Base-by-base conservation (phyloP, 53 echinoderm and acorn worm genomes). In the Holothuria leucospilota region DNA sequence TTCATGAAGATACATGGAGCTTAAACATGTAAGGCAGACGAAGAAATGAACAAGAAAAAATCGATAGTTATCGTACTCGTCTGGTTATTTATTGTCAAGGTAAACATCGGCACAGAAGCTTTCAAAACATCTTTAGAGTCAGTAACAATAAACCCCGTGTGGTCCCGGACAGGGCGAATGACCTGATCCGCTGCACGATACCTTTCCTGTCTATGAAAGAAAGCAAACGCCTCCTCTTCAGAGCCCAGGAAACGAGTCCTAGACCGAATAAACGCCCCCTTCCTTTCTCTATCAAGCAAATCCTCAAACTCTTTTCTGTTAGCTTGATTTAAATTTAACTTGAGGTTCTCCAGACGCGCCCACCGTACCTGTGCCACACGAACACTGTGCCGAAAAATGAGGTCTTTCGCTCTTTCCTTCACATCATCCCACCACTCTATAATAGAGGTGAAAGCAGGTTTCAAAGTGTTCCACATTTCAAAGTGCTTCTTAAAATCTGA, bases 341-440 rank as follows among this genome's bases (percentile, higher is more conserved):
- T 5, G 6, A 46, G 34, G 3, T 34, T 3, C 34, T 34, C 34
- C 1, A 34, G 3, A 34, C 34, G 34, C 1, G 46, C 74, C 14
- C 74, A 51, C 11, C 74, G 46, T 20, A 13, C 39, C 13, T 23
- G 13, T 5, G 74, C 74, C n/a, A 46, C 23, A 40, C 74, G 74
- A 39, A 74, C 49, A 38, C 74, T 40, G 40, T 74, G 75, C 16
- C 42, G 18, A n/a, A 74, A 15, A 18, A 74, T 49, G 21, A 74
- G 15, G 9, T 20, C 14, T 12, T 74, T 74, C 21, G 41, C 24
- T 39, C 51, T 34, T 13, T 7, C 75, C 13, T 74, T 74, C 40
- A 74, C 20, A 24, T 74, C 75, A 26, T 74, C 75, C 75, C 75
- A 74, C 75, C 75, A 74, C 13, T 74, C 75, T 20, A 74, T 39